A percentile compares a stretch with the other conserved stretches of the same genome.
Conservation (phyloP, 1,140 invertebrate species). For the Microplitis mediator region DNA sequence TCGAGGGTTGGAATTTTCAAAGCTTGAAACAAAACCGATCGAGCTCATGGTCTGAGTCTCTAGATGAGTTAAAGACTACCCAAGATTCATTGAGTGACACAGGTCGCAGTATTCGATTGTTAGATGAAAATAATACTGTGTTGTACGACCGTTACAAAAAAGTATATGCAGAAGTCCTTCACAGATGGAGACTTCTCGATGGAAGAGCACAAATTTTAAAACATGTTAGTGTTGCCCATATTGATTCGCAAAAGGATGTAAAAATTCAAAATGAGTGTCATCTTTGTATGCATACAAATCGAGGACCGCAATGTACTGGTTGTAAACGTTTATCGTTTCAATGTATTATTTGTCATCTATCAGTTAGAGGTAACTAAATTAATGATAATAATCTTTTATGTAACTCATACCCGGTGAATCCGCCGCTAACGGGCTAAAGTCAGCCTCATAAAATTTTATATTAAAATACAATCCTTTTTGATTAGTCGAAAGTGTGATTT, state of each 20-base stretch:
- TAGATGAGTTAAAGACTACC: constrained; percentile 71
- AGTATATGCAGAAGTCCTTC: constrained; percentile 87
- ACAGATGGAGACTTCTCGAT: constrained; percentile 82
- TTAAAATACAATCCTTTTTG: too few relatives aligned
- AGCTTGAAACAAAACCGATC: constrained; percentile 77
- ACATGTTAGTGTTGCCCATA: constrained; percentile 67
- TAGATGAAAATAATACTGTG: constrained; percentile 64
- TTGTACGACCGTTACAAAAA: constrained; percentile 87
- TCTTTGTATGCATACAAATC: constrained; percentile 67
- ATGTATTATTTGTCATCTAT: constrained; percentile 84
- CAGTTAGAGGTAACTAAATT: constrained; percentile 73
- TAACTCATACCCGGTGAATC: neutral
- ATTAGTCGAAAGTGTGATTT: too few relatives aligned
- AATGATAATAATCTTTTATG: too few relatives aligned
- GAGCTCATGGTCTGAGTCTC: constrained; percentile 87
- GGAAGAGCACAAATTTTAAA: constrained; percentile 83
- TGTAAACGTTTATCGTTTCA: constrained; percentile 76
- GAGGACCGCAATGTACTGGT: constrained; percentile 67
- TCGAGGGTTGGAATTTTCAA: constrained; percentile 77
- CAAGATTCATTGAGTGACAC: constrained; percentile 47
- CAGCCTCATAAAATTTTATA: too few relatives aligned
- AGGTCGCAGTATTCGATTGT: constrained; percentile 47
- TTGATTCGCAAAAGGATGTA: constrained; percentile 70
- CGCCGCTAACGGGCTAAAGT: too few relatives aligned
- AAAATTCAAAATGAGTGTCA: constrained; percentile 80